Evolutionary conservation across 1,140 invertebrate species (phyloP).

Genomic region (Sitophilus oryzae): DNA sequence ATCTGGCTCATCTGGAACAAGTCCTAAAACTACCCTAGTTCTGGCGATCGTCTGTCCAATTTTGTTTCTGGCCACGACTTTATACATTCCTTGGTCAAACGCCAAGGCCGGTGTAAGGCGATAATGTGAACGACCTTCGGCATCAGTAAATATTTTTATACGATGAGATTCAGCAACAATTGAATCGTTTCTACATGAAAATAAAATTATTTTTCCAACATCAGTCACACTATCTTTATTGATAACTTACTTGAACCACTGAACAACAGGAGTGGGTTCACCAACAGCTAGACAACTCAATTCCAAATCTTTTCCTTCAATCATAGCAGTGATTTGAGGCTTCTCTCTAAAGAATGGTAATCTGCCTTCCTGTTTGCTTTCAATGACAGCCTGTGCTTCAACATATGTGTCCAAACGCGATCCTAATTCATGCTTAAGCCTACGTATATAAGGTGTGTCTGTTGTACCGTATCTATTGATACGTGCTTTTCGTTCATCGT

Average conservation of each 20-base stretch:
- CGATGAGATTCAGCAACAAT: constrained; percentile 74
- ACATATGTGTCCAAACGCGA: constrained; percentile 73
- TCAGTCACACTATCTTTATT: no score
- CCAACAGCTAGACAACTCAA: constrained; percentile 82
- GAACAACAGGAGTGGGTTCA: constrained; percentile 81
- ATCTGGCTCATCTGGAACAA: constrained; percentile 74
- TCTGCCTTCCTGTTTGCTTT: constrained; percentile 71
- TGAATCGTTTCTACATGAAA: constrained; percentile 63
- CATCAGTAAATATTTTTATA: constrained; percentile 68
- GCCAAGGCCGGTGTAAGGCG: constrained; percentile 67
- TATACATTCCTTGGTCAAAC: constrained; percentile 88
- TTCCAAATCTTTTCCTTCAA: constrained; percentile 69
- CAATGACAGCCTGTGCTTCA: constrained; percentile 77
- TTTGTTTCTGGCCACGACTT: constrained; percentile 87
- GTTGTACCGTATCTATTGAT: constrained; percentile 70
- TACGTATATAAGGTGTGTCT: constrained; percentile 61
- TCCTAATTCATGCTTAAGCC: constrained; percentile 75
- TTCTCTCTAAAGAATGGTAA: constrained; percentile 78
- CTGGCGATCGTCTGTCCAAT: constrained; percentile 70
- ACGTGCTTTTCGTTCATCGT: constrained; percentile 76
- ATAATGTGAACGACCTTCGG: constrained; percentile 71
- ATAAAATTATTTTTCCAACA: no score
- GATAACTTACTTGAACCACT: constrained; percentile 88
- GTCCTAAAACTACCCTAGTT: constrained; percentile 67
- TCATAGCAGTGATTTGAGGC: constrained; percentile 69